Conservation (phyloP, 2,113 vertebrate species). For the Trematocara stigmaticum region DNA sequence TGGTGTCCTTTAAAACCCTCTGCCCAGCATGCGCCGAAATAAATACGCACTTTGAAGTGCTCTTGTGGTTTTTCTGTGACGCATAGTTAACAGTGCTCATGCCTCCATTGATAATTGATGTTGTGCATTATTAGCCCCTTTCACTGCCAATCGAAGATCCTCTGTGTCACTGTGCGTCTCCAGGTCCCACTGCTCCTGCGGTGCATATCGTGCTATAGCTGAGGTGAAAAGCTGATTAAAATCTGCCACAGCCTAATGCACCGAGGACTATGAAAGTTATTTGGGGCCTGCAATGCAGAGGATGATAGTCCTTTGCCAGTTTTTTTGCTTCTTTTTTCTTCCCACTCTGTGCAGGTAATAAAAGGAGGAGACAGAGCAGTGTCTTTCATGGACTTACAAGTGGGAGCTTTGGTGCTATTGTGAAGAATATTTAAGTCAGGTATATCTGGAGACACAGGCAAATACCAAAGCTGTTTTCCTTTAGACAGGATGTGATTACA, state of each 20-base stretch:
- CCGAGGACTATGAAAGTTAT: slow-evolving; percentile 38
- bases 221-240: slow-evolving; percentile 60
- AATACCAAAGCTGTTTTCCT: slow-evolving; percentile 10
- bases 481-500: slow-evolving; percentile 45
- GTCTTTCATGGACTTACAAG: slow-evolving; percentile 36
- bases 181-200: slow-evolving; percentile 5
- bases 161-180: neutral
- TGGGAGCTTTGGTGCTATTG: neutral
- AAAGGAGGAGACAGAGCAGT: neutral
- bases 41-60: neutral
- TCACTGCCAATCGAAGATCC: slow-evolving; percentile 30
- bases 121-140: slow-evolving; percentile 38
- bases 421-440: neutral
- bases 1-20: neutral
- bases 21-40: neutral
- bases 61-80: neutral
- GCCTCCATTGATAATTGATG: slow-evolving; percentile 42
- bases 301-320: slow-evolving; percentile 10
- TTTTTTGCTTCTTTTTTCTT: neutral
- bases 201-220: slow-evolving; percentile 16
- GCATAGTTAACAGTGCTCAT: slow-evolving; percentile 8
- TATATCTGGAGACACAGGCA: slow-evolving; percentile 25
- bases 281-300: slow-evolving; percentile 49
- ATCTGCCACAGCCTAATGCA: slow-evolving; percentile 53
- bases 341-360: neutral